Evolutionary conservation across 2,888 invertebrate species (phyloP), one percentile per base, ranked within the genome.

Genomic region (Cabera pusaria): DNA sequence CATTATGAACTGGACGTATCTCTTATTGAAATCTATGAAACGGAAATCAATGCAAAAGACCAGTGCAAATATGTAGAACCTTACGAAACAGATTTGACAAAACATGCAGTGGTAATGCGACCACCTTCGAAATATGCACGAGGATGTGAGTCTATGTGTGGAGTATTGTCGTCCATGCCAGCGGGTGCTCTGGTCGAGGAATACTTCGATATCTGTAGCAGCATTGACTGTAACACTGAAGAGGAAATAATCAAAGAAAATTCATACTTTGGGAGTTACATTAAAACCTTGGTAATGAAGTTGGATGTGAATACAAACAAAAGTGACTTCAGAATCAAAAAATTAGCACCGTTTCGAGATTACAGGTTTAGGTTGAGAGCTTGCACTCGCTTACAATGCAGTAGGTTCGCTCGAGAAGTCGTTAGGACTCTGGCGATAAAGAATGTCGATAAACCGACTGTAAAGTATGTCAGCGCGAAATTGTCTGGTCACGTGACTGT

Each of bases 91-190:
- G 79, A 82, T 45, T 56, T 67, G 39, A 62, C 68, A 2, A 66
- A 67, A 5, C 87, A 87, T 51, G 76, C 76, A 1, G 59, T 81
- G 7, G 74, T 84, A 0, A 69, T 69, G 64, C 68, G 65, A 49
- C 82, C 85, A 5, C 87, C 87, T 8, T 55, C 57, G 6, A 65
- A 72, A 12, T 87, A 87, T 50, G 70, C 64, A 2, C 68, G 51
- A 49, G 67, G 69, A 3, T 87, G 87, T 51, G 78, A 83, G 53
- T 74, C 78, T 3, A 76, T 71, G 66, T 86, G 84, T 48, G 85
- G 81, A 0, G 35, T 78, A 4, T 52, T 80, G 3, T 73, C 83
- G 1, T 60, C 72, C 1, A 64, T 64, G 1, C 72, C 80, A 2
- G 58, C 58, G 11, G 80, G 77, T 1, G 72, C 75, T 1, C 57